Conservation (phyloP, 2,888 invertebrate species). For the Tuta absoluta region DNA sequence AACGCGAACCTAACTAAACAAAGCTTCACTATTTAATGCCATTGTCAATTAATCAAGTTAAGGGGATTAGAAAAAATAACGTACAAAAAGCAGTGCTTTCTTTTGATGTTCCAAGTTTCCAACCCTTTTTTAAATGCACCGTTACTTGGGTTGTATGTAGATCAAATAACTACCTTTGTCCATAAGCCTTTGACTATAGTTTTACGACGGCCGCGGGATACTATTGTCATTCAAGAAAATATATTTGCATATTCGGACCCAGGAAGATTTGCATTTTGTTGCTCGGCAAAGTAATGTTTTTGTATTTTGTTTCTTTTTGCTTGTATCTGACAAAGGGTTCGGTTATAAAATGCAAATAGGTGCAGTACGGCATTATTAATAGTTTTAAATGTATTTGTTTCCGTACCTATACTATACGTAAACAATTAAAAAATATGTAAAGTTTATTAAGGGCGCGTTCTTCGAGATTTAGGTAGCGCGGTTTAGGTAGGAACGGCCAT, state of each 20-base stretch:
- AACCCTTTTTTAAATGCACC: conserved; percentile 74
- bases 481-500: too few relatives aligned
- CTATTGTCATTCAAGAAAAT: conserved; percentile 57
- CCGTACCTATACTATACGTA: too few relatives aligned
- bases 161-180: conserved; percentile 62
- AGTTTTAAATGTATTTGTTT: neutral
- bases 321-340: conserved; percentile 55
- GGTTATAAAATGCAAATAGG: conserved; percentile 36
- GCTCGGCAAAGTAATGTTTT: conserved; percentile 42
- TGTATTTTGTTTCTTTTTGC: conserved; percentile 30
- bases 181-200: conserved; percentile 49
- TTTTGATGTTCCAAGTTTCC: conserved; percentile 45
- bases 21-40: conserved; percentile 57
- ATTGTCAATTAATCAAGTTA: conserved; percentile 75
- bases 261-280: conserved; percentile 69
- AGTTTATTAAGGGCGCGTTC: too few relatives aligned
- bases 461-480: too few relatives aligned
- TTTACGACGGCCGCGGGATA: conserved; percentile 61
- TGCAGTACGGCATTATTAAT: neutral
- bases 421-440: too few relatives aligned
- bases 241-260: conserved; percentile 73
- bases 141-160: conserved; percentile 66
- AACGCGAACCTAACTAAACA: conserved; percentile 55
- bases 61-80: conserved; percentile 52
- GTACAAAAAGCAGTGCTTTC: conserved; percentile 57